Conservation (phyloP, 2,797 vertebrate genomes). For the Podarcis lilfordi region DNA sequence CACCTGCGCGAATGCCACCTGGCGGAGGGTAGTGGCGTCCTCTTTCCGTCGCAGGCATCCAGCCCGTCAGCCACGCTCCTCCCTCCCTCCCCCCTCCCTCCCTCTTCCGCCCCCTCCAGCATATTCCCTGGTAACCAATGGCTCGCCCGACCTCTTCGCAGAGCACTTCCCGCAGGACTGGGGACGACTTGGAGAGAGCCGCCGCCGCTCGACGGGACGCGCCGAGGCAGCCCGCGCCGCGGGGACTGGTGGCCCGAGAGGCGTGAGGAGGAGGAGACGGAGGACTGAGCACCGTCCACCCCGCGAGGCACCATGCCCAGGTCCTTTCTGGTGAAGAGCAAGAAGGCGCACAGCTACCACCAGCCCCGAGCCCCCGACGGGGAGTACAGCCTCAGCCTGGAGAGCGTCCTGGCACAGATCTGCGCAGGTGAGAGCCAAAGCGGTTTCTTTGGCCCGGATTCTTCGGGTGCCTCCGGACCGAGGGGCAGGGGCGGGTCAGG, state of each 20-base stretch:
- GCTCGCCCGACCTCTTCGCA: slow-evolving; percentile 69
- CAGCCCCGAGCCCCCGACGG: slow-evolving; percentile 87
- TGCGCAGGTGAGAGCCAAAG: slow-evolving; percentile 86
- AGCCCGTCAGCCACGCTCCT: not conserved
- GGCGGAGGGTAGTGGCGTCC: slow-evolving; percentile 73
- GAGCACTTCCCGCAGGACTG: slow-evolving; percentile 64
- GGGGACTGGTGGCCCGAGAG: not conserved
- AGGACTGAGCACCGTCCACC: not conserved
- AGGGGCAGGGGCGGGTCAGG: not conserved
- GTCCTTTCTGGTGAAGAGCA: slow-evolving; percentile 97
- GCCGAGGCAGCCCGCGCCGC: slow-evolving; percentile 34
- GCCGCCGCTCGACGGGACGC: slow-evolving; percentile 26
- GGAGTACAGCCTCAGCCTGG: slow-evolving; percentile 81
- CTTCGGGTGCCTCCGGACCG: not conserved
- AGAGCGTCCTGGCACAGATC: slow-evolving; percentile 83
- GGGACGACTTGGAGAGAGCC: slow-evolving; percentile 20
- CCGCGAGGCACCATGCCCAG: slow-evolving; percentile 85
- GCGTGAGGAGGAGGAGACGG: slow-evolving; percentile 13
- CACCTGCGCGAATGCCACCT: slow-evolving; percentile 91
- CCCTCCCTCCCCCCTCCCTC: not conserved
- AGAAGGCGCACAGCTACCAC: slow-evolving; percentile 97
- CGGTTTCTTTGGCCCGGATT: not conserved
- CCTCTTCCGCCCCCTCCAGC: not conserved
- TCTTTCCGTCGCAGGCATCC: not conserved
- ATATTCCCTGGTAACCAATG: slow-evolving; percentile 61